Evolutionary conservation across 2,113 vertebrate genomes (phyloP).

Genomic region (Noturus placidus): DNA sequence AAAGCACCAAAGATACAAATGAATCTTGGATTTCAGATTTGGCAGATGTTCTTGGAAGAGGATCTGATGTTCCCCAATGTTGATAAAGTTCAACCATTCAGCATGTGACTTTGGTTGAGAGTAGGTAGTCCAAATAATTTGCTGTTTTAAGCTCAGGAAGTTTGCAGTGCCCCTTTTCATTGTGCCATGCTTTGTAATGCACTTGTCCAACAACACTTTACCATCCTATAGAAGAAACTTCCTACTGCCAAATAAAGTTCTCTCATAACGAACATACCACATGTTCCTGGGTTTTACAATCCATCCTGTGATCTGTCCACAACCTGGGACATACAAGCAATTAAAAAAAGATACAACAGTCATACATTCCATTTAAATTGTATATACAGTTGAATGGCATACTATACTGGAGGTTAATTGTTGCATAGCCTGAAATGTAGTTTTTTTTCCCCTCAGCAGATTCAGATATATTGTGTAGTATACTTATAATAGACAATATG

Average conservation of each 20-base stretch:
- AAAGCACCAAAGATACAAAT: slow-evolving; percentile 28
- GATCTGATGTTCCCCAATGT: neutral
- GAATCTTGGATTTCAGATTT: slow-evolving; percentile 14
- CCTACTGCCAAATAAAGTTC: neutral
- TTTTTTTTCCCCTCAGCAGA: slow-evolving; percentile 18
- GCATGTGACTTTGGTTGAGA: neutral
- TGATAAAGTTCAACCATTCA: neutral
- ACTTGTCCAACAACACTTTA: neutral
- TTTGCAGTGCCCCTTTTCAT: slow-evolving; percentile 6
- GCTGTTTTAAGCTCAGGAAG: slow-evolving; percentile 3
- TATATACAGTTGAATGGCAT: slow-evolving; percentile 47
- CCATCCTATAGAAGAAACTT: neutral
- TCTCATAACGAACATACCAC: neutral
- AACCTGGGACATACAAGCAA: slow-evolving; percentile 20
- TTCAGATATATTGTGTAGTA: slow-evolving; percentile 34
- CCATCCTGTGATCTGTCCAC: slow-evolving; percentile 2
- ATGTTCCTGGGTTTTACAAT: slow-evolving; percentile 9
- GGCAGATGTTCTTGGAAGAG: slow-evolving; percentile 37
- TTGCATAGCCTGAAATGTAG: slow-evolving; percentile 57
- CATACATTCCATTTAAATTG: slow-evolving; percentile 49
- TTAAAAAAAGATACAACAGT: slow-evolving; percentile 50
- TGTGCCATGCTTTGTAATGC: slow-evolving; percentile 23
- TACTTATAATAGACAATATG: slow-evolving; percentile 34
- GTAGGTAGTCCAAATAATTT: neutral
- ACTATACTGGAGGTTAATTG: slow-evolving; percentile 50